Evolutionary conservation across 2,113 vertebrate species (phyloP).

Genomic region (Microtus richardsoni): DNA sequence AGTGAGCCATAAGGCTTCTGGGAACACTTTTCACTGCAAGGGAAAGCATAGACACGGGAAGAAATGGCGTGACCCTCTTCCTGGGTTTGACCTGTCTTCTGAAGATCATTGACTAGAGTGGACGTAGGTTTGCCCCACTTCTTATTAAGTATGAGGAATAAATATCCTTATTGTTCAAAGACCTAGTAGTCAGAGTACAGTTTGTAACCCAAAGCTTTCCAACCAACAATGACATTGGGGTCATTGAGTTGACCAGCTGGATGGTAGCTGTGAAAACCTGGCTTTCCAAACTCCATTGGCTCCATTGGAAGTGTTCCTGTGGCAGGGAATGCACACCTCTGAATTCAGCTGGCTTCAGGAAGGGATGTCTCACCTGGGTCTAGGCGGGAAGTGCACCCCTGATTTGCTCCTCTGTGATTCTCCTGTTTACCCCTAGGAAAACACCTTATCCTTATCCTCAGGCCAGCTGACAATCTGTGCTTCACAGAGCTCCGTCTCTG

Average conservation of each 20-base stretch:
- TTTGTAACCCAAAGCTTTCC: neutral
- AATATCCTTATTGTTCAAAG: neutral
- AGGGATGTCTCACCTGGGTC: neutral
- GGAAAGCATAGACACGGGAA: neutral
- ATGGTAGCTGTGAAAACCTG: neutral
- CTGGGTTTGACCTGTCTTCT: neutral
- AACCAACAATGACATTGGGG: neutral
- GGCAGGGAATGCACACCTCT: neutral
- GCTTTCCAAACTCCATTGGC: neutral
- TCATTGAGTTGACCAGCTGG: neutral
- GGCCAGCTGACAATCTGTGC: neutral
- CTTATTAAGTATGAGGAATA: slow-evolving; percentile 11
- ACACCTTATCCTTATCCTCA: neutral
- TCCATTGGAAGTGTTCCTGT: neutral
- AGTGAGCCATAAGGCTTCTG: neutral
- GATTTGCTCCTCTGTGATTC: neutral
- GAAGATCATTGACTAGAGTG: neutral
- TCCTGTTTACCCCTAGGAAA: neutral
- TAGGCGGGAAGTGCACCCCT: accelerated
- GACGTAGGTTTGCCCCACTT: neutral
- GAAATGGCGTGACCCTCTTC: neutral
- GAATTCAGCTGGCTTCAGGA: neutral
- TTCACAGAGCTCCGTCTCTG: neutral
- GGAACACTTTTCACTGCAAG: neutral
- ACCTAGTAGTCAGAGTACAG: neutral